Conservation (phyloP, 2,797 vertebrate species). For the Geotria australis region DNA sequence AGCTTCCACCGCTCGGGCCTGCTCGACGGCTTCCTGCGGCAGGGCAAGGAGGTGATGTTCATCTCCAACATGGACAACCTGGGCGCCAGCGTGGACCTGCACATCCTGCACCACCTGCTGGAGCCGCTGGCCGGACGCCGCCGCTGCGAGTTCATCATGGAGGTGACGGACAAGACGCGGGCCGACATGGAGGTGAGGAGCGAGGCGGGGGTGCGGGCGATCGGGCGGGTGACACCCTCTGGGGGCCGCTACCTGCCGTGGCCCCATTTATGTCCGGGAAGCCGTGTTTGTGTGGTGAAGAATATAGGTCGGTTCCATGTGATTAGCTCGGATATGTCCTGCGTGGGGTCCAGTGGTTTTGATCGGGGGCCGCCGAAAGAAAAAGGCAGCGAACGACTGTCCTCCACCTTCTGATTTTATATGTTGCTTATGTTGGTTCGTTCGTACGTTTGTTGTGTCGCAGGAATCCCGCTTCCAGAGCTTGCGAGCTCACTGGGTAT, state of each 20-base stretch:
- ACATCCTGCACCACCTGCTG: conserved; percentile 70
- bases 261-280: too few relatives aligned
- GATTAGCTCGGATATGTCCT: neutral
- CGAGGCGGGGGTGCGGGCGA: neutral
- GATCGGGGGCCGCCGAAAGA: too few relatives aligned
- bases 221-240: neutral
- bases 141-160: conserved; percentile 88
- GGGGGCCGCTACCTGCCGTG: neutral
- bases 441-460: too few relatives aligned
- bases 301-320: too few relatives aligned
- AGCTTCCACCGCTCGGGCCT: conserved; percentile 74
- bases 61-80: conserved; percentile 96
- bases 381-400: too few relatives aligned
- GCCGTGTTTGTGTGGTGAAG: too few relatives aligned
- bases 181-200: conserved; percentile 63
- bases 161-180: conserved; percentile 85
- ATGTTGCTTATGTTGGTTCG: too few relatives aligned
- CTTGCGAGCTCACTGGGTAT: too few relatives aligned
- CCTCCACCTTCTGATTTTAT: too few relatives aligned
- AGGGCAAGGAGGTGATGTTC: conserved; percentile 57
- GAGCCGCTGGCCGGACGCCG: conserved; percentile 40
- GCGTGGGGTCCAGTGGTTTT: neutral
- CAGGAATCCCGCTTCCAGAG: too few relatives aligned
- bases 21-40: conserved; percentile 37
- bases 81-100: conserved; percentile 79